Base-by-base conservation (phyloP, 2,113 vertebrate genomes). In the Morone saxatilis region DNA sequence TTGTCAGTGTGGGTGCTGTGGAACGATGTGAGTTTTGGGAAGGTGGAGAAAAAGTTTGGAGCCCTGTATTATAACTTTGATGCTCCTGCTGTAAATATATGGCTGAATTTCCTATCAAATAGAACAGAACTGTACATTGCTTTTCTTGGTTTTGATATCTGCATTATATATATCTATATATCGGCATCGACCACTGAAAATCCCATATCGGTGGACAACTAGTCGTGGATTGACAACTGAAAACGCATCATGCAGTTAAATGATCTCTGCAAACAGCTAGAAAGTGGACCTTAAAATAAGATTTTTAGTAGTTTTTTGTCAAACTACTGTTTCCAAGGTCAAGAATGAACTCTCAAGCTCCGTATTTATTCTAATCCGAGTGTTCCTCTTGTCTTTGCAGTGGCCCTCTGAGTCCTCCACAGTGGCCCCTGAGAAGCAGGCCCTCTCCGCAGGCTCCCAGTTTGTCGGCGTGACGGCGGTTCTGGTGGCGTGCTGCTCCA, bases 401-500 rank as follows among this genome's bases (percentile, higher is more conserved):
- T 99, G 97, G 98, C 98, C 98, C 73, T 95, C 97, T 6, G 98
- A 98, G 13, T 85, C 94, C 31, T 86, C 96, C 31, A 31, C 31
- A 7, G 92, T 81, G 56, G 88, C 78, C 56, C 36, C 93, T 1
- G 85, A 95, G 69, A 91, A 96, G 65, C 96, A 97, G 92, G 94
- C 96, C 59, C 92, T 88, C 53, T 96, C 97, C 3, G 81, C 97
- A 0, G 96, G 98, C 76, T 99, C 97, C 0, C 97, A 97, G 62
- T 95, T 99, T 53, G 95, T 97, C 7, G 98, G 98, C 2, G 94
- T 99, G 86, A 83, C 96, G 7, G 97, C 98, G 0, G 98, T 99
- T 63, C 95, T 99, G 85, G 96, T 96, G 73, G 98, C 98, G 0
- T 99, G 98, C 90, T 98, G 97, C 93, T 99, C 98, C 83, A 99